Conservation (phyloP, 2,797 vertebrate genomes). For the Moxostoma hubbsi region DNA sequence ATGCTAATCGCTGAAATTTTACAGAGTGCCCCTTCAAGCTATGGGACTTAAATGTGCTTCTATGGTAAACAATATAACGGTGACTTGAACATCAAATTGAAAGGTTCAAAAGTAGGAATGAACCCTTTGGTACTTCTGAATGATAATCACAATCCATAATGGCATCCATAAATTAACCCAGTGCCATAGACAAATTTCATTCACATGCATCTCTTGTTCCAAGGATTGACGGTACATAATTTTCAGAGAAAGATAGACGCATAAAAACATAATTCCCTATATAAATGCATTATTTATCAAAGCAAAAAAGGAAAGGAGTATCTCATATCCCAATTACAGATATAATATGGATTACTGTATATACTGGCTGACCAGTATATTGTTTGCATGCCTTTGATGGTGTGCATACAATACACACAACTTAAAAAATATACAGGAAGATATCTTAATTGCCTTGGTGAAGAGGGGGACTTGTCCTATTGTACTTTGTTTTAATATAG, state of each 20-base stretch:
- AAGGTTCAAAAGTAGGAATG: not conserved
- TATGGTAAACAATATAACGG: constrained; percentile 1
- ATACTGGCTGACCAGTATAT: constrained; percentile 46
- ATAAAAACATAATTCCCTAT: constrained; percentile 47
- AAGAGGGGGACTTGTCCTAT: constrained; percentile 35
- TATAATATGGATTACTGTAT: constrained; percentile 28
- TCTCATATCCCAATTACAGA: constrained; percentile 43
- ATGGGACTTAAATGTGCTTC: constrained; percentile 23
- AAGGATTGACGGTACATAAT: not conserved
- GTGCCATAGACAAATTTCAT: constrained; percentile 31
- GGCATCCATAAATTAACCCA: not conserved
- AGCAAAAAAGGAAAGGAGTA: constrained; percentile 44
- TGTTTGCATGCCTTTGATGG: constrained; percentile 44
- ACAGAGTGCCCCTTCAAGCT: too few species aligned
- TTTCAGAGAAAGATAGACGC: constrained; percentile 17
- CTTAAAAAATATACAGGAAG: constrained; percentile 1
- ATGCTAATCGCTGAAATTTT: too few species aligned
- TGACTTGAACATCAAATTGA: constrained; percentile 11
- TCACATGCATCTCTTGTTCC: constrained; percentile 2
- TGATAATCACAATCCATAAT: not conserved
- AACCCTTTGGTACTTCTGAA: not conserved
- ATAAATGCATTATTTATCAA: constrained; percentile 1
- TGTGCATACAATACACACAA: constrained; percentile 61
- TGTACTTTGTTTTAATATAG: constrained; percentile 69
- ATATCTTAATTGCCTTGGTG: constrained; percentile 26